phyloP scores from a whole-genome alignment of 2,113 vertebrate species.

The Guaruba guarouba region DNA sequence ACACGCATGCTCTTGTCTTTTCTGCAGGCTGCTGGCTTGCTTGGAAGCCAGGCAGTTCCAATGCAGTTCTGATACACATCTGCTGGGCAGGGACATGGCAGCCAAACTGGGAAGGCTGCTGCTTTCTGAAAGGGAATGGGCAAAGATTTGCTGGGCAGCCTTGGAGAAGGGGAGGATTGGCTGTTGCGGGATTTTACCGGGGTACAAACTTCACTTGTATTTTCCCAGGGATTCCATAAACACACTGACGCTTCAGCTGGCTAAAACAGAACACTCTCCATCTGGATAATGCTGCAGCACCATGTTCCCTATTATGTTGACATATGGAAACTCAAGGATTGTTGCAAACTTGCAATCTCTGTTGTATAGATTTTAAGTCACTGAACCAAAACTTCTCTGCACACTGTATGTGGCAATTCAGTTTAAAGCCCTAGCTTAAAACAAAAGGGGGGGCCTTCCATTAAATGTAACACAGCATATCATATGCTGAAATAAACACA shows the following conservation, averaged over 20 bases:
- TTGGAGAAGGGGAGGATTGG: not conserved
- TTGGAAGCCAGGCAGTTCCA: not conserved
- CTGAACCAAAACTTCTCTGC: not conserved
- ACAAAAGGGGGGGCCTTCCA: not conserved
- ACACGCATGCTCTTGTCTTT: not conserved
- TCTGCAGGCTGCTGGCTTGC: not conserved
- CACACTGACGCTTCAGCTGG: fast-evolving
- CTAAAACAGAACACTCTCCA: not conserved
- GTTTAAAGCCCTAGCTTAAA: not conserved
- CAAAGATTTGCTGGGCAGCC: not conserved
- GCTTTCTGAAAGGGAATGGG: not conserved
- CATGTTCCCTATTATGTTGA: not conserved
- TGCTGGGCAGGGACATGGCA: not conserved
- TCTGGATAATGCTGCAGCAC: not conserved
- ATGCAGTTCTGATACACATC: fast-evolving
- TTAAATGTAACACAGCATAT: not conserved
- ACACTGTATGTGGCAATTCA: fast-evolving
- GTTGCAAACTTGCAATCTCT: not conserved
- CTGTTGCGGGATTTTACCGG: not conserved
- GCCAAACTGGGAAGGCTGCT: not conserved
- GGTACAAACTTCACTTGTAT: not conserved
- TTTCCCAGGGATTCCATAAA: not conserved
- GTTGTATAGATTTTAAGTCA: not conserved
- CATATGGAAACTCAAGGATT: not conserved
- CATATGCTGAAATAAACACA: not conserved